Conservation (phyloP, 2,797 vertebrate species). For the Sphaeramia orbicularis region DNA sequence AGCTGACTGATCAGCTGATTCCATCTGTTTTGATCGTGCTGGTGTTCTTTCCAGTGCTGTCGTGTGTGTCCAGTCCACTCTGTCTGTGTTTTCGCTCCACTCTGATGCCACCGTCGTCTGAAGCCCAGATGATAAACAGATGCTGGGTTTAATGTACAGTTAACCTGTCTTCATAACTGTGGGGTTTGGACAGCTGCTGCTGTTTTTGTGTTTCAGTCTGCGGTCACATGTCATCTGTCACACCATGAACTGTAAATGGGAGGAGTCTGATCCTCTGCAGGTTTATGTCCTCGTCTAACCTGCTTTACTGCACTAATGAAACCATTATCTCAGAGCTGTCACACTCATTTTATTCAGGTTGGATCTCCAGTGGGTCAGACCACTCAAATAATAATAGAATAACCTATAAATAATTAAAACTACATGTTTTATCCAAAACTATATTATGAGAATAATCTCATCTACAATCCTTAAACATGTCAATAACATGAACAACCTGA, state of each 20-base stretch:
- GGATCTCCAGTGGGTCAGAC: too few species aligned
- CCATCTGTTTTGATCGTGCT: conserved; percentile 3
- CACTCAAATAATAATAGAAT: too few species aligned
- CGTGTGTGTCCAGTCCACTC: conserved; percentile 52
- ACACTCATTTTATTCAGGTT: too few species aligned
- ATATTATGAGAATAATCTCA: too few species aligned
- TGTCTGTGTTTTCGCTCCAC: conserved; percentile 27
- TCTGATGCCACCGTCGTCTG: conserved; percentile 22
- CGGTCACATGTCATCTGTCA: conserved; percentile 11
- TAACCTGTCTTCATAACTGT: conserved; percentile 15
- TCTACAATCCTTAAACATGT: too few species aligned
- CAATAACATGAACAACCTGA: too few species aligned
- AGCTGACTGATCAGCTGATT: conserved; percentile 45
- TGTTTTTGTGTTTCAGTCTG: conserved; percentile 5
- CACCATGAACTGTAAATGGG: too few species aligned
- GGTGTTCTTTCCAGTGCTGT: conserved; percentile 34
- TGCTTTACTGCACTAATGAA: too few species aligned
- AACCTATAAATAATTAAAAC: too few species aligned
- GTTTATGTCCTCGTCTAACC: neutral
- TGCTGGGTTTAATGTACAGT: conserved; percentile 5
- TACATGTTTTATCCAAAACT: too few species aligned
- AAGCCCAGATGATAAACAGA: conserved; percentile 42
- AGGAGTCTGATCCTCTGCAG: neutral
- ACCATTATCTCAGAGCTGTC: too few species aligned
- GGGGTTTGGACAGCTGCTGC: conserved; percentile 24